phyloP scores from a whole-genome alignment of 2,113 vertebrate genomes.

The Ptilonorhynchus violaceus region DNA sequence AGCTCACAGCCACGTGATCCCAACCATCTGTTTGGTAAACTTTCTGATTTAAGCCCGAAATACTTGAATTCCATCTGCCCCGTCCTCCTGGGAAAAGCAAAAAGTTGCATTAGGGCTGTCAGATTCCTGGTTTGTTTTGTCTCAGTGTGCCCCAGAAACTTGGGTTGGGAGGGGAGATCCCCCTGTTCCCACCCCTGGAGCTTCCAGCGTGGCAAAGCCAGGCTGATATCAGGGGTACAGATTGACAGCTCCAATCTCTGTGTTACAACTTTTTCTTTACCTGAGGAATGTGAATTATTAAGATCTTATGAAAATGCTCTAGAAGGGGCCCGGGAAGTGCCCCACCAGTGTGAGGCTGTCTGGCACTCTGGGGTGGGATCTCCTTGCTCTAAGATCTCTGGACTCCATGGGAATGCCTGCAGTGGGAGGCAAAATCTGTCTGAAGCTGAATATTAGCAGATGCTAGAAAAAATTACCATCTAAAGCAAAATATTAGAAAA shows the following conservation, averaged over 20 bases:
- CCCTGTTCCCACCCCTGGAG: neutral
- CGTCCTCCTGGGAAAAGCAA: neutral
- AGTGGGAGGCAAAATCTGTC: neutral
- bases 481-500: neutral
- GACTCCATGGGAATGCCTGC: neutral
- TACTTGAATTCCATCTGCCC: neutral
- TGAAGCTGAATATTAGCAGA: neutral
- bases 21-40: neutral
- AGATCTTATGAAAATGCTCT: neutral
- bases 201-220: neutral
- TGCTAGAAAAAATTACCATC: neutral
- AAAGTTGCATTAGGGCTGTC: neutral
- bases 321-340: neutral
- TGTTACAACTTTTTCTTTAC: neutral
- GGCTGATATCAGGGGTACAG: accelerated
- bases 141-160: neutral
- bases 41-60: neutral
- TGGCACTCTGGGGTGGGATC: neutral
- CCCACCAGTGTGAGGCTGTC: neutral
- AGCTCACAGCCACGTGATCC: neutral
- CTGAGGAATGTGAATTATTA: neutral
- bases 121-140: neutral
- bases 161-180: neutral
- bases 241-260: neutral
- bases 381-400: neutral